Evolutionary conservation across 92 coral and sea anemone genomes (phyloP).

Genomic region (Epizoanthus illoricatus): DNA sequence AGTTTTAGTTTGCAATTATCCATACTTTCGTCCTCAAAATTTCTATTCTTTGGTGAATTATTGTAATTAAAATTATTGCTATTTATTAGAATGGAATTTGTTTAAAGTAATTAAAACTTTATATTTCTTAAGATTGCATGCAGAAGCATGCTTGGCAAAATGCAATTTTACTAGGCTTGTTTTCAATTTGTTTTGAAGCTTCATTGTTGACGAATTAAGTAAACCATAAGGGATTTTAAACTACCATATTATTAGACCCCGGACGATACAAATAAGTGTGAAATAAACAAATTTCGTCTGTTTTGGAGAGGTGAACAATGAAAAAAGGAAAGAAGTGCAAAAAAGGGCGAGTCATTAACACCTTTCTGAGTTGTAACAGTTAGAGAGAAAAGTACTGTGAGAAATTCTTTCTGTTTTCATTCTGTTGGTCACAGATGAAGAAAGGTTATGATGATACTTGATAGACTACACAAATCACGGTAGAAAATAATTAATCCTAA

Average conservation of each 20-base stretch:
- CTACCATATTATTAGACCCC: neutral
- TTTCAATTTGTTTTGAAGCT: neutral
- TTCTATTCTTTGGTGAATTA: neutral
- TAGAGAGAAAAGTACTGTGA: neutral
- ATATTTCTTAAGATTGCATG: constrained; percentile 1
- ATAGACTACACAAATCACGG: neutral
- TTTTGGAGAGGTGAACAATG: constrained; percentile 7
- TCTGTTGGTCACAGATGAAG: neutral
- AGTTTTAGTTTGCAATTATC: neutral
- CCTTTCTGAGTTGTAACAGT: constrained; percentile 8
- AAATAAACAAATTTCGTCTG: neutral
- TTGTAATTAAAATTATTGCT: neutral
- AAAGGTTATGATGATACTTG: neutral
- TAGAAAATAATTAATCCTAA: neutral
- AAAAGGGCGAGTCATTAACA: neutral
- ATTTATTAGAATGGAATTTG: neutral
- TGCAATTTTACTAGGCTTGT: neutral
- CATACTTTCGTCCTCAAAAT: neutral
- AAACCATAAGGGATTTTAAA: neutral
- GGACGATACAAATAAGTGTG: neutral
- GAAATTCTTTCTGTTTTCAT: neutral
- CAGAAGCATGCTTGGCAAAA: neutral
- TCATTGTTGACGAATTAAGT: neutral
- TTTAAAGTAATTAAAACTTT: constrained; percentile 11
- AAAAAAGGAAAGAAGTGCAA: neutral